A percentile compares a stretch with the other conserved stretches of the same genome.
Evolutionary conservation across 2,113 vertebrate species (phyloP).

Genomic region (Lampris megalopsis): DNA sequence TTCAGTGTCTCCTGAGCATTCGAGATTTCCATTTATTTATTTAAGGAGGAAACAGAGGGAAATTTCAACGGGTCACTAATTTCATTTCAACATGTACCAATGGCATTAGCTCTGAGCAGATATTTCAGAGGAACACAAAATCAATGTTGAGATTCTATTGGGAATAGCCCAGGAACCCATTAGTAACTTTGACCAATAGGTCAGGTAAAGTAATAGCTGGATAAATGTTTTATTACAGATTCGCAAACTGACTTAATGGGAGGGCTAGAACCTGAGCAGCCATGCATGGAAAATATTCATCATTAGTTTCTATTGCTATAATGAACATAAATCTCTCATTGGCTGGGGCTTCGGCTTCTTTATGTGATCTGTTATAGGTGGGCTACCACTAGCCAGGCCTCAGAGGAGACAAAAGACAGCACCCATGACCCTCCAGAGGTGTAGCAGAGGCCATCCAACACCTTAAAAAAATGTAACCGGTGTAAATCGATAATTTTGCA

Average conservation of each 20-base stretch:
- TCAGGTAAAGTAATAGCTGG: constrained; percentile 91
- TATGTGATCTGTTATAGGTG: constrained; percentile 52
- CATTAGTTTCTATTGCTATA: constrained; percentile 71
- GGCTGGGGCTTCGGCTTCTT: constrained; percentile 44
- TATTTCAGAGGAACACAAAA: constrained; percentile 87
- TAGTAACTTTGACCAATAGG: constrained; percentile 89
- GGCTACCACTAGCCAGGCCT: constrained; percentile 17
- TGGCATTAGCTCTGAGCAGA: constrained; percentile 83
- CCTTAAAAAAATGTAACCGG: constrained; percentile 29
- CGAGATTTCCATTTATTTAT: constrained; percentile 82
- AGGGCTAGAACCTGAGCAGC: constrained; percentile 79
- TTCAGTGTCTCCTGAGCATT: constrained; percentile 64
- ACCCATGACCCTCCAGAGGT: constrained; percentile 23
- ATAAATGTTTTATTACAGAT: constrained; percentile 95
- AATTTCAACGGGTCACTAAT: constrained; percentile 84
- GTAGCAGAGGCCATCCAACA: neutral
- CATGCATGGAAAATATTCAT: constrained; percentile 79
- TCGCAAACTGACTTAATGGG: constrained; percentile 87
- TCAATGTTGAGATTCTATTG: constrained; percentile 83
- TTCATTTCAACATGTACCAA: constrained; percentile 83
- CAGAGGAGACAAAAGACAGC: constrained; percentile 31
- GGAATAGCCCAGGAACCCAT: constrained; percentile 86
- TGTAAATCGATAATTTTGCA: constrained; percentile 30
- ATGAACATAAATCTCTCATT: constrained; percentile 70
- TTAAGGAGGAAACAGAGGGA: constrained; percentile 82